phyloP scores from a whole-genome alignment of 1,140 invertebrate species.

The Nephila pilipes region DNA sequence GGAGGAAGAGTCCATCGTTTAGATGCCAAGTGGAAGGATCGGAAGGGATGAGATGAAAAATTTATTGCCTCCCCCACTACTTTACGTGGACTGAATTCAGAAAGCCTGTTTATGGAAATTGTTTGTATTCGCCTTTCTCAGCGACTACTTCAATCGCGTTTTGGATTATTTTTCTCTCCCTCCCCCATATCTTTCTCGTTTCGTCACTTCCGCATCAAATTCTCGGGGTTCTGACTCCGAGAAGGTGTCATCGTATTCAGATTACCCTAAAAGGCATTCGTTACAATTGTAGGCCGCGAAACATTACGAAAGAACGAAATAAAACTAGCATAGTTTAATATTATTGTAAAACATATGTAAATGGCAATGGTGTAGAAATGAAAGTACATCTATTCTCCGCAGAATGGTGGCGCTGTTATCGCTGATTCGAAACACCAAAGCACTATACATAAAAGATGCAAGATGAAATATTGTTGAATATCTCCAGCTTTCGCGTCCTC shows the following conservation, averaged over 20 bases:
- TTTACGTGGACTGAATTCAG: slow-evolving; percentile 69
- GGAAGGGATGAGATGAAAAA: slow-evolving; percentile 49
- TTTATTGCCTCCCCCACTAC: slow-evolving; percentile 21
- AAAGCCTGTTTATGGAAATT: slow-evolving; percentile 75
- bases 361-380: not conserved
- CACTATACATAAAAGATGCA: too few species aligned
- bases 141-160: slow-evolving; percentile 13
- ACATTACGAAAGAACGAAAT: not conserved
- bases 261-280: not conserved
- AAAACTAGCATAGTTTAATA: not conserved
- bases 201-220: slow-evolving; percentile 65
- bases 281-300: not conserved
- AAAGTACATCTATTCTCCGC: not conserved
- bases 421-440: too few species aligned
- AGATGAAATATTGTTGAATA: too few species aligned
- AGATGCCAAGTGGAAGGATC: slow-evolving; percentile 14
- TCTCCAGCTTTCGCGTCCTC: too few species aligned
- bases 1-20: not conserved
- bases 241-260: slow-evolving; percentile 12
- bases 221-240: not conserved
- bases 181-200: slow-evolving; percentile 1
- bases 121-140: slow-evolving; percentile 63
- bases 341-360: not conserved
- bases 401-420: too few species aligned
- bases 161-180: not conserved